Evolutionary conservation across 2,888 invertebrate species (phyloP).

Genomic region (Xestia xanthographa): DNA sequence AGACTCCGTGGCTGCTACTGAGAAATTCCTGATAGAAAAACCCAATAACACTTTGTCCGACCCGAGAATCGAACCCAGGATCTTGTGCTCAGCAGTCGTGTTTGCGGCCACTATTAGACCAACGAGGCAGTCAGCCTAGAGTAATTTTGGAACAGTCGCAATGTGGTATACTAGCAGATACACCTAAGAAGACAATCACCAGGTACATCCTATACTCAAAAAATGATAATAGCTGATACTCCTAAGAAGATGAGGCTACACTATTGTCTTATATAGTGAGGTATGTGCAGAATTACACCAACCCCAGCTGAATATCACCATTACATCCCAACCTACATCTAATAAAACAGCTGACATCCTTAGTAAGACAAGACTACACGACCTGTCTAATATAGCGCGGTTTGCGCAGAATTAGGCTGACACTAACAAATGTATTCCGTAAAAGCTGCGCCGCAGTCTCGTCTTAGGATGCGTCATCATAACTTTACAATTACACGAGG

Average conservation of each 20-base stretch:
- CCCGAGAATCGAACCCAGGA: too few relatives aligned
- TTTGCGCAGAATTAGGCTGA: slow-evolving; percentile 35
- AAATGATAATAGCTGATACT: background rate
- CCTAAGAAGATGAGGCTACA: background rate
- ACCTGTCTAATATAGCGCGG: slow-evolving; percentile 24
- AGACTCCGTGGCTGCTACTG: too few relatives aligned
- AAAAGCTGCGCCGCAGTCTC: slow-evolving; percentile 11
- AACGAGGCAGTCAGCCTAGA: background rate
- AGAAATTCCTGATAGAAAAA: too few relatives aligned
- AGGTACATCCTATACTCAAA: background rate
- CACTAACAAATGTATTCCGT: slow-evolving; percentile 42
- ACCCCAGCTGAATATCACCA: background rate
- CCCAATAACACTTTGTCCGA: too few relatives aligned
- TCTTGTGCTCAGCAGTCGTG: too few relatives aligned
- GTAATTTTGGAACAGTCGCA: background rate
- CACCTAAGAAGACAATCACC: background rate
- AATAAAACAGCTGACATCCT: slow-evolving; percentile 2
- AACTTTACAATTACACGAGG: slow-evolving; percentile 11
- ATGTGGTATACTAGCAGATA: background rate
- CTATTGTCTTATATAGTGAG: background rate
- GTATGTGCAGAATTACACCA: background rate
- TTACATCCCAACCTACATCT: background rate
- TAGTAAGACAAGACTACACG: background rate
- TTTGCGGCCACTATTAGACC: too few relatives aligned
- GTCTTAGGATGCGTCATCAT: slow-evolving; percentile 30